These are phyloP conservation scores for Callyntrura sp. DNA, from an alignment of 2,888 invertebrate species.

Conservation along the genomic window DNA sequence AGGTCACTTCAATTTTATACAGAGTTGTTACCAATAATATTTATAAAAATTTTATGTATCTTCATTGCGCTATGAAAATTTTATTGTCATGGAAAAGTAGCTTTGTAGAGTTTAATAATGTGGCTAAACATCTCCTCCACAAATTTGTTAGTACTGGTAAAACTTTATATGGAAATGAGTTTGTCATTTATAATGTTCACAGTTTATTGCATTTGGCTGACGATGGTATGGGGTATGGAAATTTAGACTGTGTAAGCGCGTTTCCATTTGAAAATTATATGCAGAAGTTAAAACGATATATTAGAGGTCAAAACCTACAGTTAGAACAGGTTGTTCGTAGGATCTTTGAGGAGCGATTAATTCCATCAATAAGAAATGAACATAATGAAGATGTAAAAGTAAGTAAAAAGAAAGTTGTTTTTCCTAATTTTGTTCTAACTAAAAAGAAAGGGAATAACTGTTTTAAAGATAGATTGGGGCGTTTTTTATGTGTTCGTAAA, in stretches of 20 bases:
- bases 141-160: not conserved
- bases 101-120: not conserved
- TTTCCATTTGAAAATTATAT: slow-evolving; percentile 66
- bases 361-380: no score
- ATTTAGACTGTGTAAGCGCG: slow-evolving; percentile 31
- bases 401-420: no score
- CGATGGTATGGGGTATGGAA: slow-evolving; percentile 27
- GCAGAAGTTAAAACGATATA: slow-evolving; percentile 79
- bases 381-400: no score
- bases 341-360: not conserved
- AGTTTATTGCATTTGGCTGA: slow-evolving; percentile 50
- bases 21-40: no score
- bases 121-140: not conserved
- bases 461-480: no score
- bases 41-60: slow-evolving; percentile 53
- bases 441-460: no score
- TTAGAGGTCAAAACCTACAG: slow-evolving; percentile 28
- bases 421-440: no score
- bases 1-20: no score
- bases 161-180: slow-evolving; percentile 18
- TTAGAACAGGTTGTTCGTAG: not conserved
- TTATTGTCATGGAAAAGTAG: not conserved
- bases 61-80: slow-evolving; percentile 26
- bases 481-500: no score
- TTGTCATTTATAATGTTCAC: slow-evolving; percentile 62